Evolutionary conservation across 1,140 invertebrate genomes (phyloP), one percentile per base, ranked within the genome.

Genomic region (Ceratina japonica): DNA sequence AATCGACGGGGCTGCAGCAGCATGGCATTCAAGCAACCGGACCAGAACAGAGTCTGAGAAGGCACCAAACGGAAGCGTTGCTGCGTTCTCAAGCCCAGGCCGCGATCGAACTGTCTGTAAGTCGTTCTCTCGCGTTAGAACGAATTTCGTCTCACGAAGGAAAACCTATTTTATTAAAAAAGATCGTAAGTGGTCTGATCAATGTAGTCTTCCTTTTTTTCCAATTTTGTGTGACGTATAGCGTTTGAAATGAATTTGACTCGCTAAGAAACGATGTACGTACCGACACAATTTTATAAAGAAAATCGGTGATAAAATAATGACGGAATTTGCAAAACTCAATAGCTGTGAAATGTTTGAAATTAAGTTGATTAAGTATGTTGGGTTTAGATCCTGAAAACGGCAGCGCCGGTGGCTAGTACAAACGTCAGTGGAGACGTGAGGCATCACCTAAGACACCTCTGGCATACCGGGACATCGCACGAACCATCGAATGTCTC

Each of bases 1-100:
- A 93, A 63, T 92, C 93, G 7, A 92, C 93, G 16, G 93, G 94
- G 80, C 90, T 83, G 70, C 92, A 93, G 74, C 94, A 94, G 54
- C 93, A 94, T 61, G 93, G 93, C 24, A 93, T 94, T 51, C 94
- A 94, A 79, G 90, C 93, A 73, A 92, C 93, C 24, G 92, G 93
- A 61, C 92, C 93, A 7, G 95, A 95, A 86, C 95, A 96, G 8
- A 95, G 96, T 1, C 91, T 97, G 10, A 93, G 96, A 75, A 96
- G 97, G 93, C 93, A 94, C 81, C 95, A 96, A 87, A 96, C 96
- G 1, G 96, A 97, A 90, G 96, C 96, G 0, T 92, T 97, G 16
- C 91, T 97, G 18, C 94, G 96, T 86, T 96, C 96, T 69, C 97
- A 97, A 84, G 96, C 96, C 1, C 96, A 97, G 88, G 96, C 95